A percentile compares a stretch with the other conserved stretches of the same genome.
Evolutionary conservation across 2,797 vertebrate genomes (phyloP).

Genomic region (Phylloscopus collybita): DNA sequence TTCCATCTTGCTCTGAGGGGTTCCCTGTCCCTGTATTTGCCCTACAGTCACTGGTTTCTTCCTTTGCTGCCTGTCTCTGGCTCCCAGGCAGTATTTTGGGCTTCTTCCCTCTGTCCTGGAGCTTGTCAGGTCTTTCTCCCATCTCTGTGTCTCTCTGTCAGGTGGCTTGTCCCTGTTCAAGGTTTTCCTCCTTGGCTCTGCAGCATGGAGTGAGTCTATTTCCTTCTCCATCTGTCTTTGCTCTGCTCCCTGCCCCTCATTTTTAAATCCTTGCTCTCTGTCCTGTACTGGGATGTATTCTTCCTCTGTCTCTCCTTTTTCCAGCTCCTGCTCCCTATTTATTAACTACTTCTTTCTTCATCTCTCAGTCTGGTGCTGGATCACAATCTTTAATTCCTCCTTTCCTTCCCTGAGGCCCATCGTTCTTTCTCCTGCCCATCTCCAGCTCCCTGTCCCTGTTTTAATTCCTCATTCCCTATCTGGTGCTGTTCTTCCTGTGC

Average conservation of each 20-base stretch:
- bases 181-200: neutral
- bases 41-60: neutral
- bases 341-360: neutral
- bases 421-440: neutral
- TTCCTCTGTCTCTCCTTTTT: neutral
- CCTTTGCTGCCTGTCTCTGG: neutral
- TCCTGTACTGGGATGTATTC: neutral
- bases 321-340: neutral
- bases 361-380: neutral
- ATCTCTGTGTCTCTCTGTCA: neutral
- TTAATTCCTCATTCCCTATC: neutral
- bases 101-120: neutral
- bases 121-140: neutral
- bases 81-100: neutral
- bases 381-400: neutral
- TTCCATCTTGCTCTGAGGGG: neutral
- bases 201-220: neutral
- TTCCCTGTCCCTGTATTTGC: neutral
- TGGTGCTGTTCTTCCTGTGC: neutral
- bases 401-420: neutral
- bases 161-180: fast-evolving
- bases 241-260: neutral
- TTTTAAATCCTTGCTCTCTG: neutral
- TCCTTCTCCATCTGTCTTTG: neutral
- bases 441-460: neutral